Base-by-base conservation (phyloP, 1,140 invertebrate species). In the Campoletis sonorensis region DNA sequence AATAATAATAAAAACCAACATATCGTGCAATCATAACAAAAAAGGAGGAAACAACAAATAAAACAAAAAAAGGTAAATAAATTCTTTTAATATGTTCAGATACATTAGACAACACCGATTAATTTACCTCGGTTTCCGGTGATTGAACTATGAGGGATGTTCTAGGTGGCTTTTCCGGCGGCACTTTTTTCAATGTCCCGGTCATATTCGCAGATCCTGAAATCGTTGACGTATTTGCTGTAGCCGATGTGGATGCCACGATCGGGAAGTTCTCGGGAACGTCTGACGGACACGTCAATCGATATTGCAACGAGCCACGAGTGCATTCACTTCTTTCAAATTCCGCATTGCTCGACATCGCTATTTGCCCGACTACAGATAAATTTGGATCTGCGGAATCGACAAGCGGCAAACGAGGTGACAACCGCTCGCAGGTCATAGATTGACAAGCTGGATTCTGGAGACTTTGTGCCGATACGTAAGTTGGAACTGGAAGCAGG, bases 151-250 rank as follows among this genome's bases (percentile, higher is more conserved):
- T 92, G 61, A 91, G 87, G 0, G 91, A 92, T 1, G 90, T 91
- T 83, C 91, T 90, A n/a, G 91, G 91, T 45, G 91, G 91, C 79
- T 92, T 92, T 79, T 92, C 91, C 0, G 91, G 91, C 7, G 91
- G 91, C 33, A 92, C 87, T 70, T 92, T 92, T 84, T 92, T 92
- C 79, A 92, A 80, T 0, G 91, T 92, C 5, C 91, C 91, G 4
- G 90, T 89, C 78, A 92, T 89, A 30, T 87, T 88, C 0, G 71
- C 77, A 4, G 80, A 54, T 15, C 82, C 51, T n/a, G 81, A 21
- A 37, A 75, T 77, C 7, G 70, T 68, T 49, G 64, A 72, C 4
- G 64, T 45, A 54, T 61, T 76, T 27, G 30, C 73, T 51, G 72
- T 80, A 21, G 79, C 79, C 30, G 79, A 49, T 23, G 61, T 26